Evolutionary conservation across 92 coral and sea anemone species (phyloP), one percentile per base, ranked within the genome.

Genomic region (Anthopleura xanthogrammica): DNA sequence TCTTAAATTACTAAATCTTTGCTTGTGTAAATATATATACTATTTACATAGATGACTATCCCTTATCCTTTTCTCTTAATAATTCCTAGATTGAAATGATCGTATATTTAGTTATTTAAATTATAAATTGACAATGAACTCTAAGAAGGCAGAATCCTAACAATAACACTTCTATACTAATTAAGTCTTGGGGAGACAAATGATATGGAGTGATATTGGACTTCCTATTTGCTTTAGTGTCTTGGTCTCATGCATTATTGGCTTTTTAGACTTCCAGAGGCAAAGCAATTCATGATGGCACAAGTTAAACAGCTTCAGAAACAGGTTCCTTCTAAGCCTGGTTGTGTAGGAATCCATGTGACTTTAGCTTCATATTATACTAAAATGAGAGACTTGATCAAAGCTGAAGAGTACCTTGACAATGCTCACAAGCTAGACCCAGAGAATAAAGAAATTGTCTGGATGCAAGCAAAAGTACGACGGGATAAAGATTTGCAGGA

Each of bases 391-490:
- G 84, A 91, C 77, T 74, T 79, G 14, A 58, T 77, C 14, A 85
- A 87, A 64, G 94, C 94, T 20, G 72, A 81, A 41, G 72, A 79
- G 9, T 55, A 41, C 79, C 85, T 91, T 11, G 73, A 85, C 23
- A 85, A 78, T 64, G 94, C 94, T 6, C 22, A 80, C 16, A 79
- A 82, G 82, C 85, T 91, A 62, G 90, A 88, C 79, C 86, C 94
- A n/a, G 48, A 39, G 17, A 87, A 88, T 60, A 91, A 82, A 76
- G 88, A 88, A 64, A 83, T 85, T n/a, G 70, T 76, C 2, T 91
- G 91, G 94, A 83, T 91, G 1, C 83, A 88, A 79, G 88, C 89
- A 36, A 91, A 91, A 79, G 87, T 91, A 40, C 36, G 75, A 24
- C 64, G 79, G 70, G 83, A 81, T 36, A 91, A 88, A 83, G 66